A percentile compares a stretch with the other conserved stretches of the same genome.
These are phyloP conservation scores for Myiagra hebetior DNA, from an alignment of 2,113 vertebrate genomes.

Conservation along the genomic window DNA sequence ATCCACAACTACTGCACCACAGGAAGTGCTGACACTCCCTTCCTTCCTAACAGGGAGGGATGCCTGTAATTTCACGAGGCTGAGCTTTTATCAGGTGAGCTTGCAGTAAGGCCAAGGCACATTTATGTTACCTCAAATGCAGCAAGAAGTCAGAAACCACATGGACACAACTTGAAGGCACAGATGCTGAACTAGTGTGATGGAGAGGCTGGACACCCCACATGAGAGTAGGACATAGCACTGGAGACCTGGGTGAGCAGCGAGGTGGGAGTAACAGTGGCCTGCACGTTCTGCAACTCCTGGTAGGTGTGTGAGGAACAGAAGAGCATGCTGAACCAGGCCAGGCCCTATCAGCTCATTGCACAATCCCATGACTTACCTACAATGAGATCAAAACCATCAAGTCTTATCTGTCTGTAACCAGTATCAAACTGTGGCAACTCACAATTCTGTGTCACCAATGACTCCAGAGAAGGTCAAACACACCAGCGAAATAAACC, in stretches of 20 bases:
- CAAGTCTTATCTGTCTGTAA: not conserved
- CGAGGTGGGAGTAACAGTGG: not conserved
- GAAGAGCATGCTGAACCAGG: not conserved
- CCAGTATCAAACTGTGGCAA: not conserved
- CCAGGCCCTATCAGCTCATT: not conserved
- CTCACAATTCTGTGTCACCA: not conserved
- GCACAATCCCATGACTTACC: not conserved
- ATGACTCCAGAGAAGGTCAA: not conserved
- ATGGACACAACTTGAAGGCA: rapidly evolving
- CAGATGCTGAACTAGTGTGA: not conserved
- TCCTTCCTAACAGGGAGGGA: not conserved
- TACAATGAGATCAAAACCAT: not conserved
- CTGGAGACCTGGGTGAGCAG: rapidly evolving
- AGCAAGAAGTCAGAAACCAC: not conserved
- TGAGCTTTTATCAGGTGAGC: not conserved
- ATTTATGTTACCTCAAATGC: not conserved
- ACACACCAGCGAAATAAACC: not conserved
- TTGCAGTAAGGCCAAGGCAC: not conserved
- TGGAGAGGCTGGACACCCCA: not conserved
- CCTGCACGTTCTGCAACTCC: not conserved
- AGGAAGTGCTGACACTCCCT: not conserved
- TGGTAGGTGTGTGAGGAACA: rapidly evolving
- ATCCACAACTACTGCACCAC: not conserved
- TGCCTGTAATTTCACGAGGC: not conserved
- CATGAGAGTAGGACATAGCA: rapidly evolving